Evolutionary conservation across 2,888 invertebrate species (phyloP).

Genomic region (Lasius fuliginosus): DNA sequence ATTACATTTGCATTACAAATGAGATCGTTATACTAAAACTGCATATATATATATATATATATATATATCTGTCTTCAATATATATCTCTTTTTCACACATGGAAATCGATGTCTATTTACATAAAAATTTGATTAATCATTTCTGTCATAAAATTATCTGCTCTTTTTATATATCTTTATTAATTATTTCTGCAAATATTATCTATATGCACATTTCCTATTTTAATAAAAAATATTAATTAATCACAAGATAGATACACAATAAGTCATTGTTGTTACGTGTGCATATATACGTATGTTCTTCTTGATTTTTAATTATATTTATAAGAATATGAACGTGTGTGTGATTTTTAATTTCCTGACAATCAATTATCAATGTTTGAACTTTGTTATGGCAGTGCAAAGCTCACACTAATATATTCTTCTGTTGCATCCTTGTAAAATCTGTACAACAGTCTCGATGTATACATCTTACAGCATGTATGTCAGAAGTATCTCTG

Average conservation of each 20-base stretch:
- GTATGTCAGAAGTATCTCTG: not conserved
- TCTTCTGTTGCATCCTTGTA: not conserved
- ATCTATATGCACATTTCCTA: constrained; percentile 29
- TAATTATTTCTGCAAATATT: constrained; percentile 7
- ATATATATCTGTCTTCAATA: not conserved
- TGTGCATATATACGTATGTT: not conserved
- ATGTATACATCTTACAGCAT: not conserved
- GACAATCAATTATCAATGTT: constrained; percentile 28
- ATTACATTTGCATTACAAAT: constrained; percentile 29
- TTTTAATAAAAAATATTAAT: constrained; percentile 44
- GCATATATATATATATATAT: too few relatives aligned
- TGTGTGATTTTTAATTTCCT: not conserved
- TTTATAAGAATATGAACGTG: not conserved
- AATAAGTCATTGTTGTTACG: constrained; percentile 32
- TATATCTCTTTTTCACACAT: not conserved
- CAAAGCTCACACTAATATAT: constrained; percentile 19
- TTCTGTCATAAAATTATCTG: not conserved
- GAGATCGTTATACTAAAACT: not conserved
- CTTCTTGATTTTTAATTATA: constrained; percentile 7
- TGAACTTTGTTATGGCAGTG: constrained; percentile 47
- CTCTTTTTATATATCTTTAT: constrained; percentile 2
- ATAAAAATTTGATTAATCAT: constrained; percentile 36
- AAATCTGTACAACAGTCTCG: constrained; percentile 2
- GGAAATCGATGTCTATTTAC: constrained; percentile 9
- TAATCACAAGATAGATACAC: constrained; percentile 4